Evolutionary conservation across 2,113 vertebrate species (phyloP).

Genomic region (Fulmarus glacialis): DNA sequence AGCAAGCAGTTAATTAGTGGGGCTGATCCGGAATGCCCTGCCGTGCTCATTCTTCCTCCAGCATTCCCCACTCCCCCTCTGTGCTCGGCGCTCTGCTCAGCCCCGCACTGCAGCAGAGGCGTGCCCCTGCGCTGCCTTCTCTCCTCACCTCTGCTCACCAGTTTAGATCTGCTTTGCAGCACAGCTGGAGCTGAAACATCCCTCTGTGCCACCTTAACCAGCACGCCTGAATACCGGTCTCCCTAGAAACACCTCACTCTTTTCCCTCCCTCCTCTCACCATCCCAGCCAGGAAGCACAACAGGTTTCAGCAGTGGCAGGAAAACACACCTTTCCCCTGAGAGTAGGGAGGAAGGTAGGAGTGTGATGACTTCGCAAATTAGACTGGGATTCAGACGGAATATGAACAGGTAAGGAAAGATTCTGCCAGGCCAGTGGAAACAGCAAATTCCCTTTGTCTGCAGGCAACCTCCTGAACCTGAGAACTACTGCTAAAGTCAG

Average conservation of each 20-base stretch:
- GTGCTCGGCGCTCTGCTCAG: not conserved
- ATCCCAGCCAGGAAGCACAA: not conserved
- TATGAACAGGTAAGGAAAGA: not conserved
- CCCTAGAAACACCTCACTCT: not conserved
- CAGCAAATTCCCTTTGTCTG: not conserved
- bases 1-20: slow-evolving; percentile 41
- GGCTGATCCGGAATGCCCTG: slow-evolving; percentile 26
- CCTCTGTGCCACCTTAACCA: not conserved
- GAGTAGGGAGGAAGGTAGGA: not conserved
- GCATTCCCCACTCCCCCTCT: not conserved
- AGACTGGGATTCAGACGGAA: not conserved
- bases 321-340: not conserved
- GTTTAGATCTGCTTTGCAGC: not conserved
- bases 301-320: not conserved
- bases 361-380: not conserved
- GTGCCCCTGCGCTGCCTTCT: not conserved
- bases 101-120: accelerated
- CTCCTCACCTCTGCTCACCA: not conserved
- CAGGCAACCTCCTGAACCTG: not conserved
- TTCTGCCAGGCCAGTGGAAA: not conserved
- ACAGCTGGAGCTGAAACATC: not conserved
- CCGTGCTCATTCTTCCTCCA: not conserved
- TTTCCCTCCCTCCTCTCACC: not conserved
- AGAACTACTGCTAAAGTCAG: not conserved
- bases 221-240: not conserved